These are phyloP conservation scores for Tarsius wallacei DNA, from an alignment of 2,797 vertebrate genomes.

Conservation along the genomic window DNA sequence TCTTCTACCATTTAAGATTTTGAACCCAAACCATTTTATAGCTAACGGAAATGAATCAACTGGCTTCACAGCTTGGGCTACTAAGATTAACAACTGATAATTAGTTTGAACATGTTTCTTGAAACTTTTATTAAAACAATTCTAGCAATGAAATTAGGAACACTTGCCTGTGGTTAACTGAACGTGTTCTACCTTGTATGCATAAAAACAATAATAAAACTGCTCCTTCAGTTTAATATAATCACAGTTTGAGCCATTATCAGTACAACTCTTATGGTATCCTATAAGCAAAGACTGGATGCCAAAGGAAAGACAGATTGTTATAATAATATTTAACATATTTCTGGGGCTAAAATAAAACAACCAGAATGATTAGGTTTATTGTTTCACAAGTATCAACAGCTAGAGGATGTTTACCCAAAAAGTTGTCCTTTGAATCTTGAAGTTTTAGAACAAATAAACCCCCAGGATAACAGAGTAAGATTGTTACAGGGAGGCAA, in stretches of 20 bases:
- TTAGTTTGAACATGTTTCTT: slow-evolving; percentile 7
- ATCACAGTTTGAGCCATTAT: not conserved
- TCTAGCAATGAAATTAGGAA: not conserved
- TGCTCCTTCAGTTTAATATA: not conserved
- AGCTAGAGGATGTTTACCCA: slow-evolving; percentile 31
- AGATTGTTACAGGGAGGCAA: not conserved
- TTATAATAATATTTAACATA: slow-evolving; percentile 26
- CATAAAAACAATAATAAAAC: not conserved
- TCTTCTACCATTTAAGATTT: not conserved
- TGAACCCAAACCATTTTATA: not conserved
- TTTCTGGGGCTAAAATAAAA: slow-evolving; percentile 12
- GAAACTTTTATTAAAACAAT: not conserved
- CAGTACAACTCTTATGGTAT: not conserved
- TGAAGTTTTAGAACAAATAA: slow-evolving; percentile 55
- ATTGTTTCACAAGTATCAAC: slow-evolving; percentile 35
- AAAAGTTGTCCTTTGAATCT: slow-evolving; percentile 21
- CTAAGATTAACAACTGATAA: not conserved
- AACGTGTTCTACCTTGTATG: not conserved
- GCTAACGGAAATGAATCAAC: not conserved
- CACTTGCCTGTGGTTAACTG: not conserved
- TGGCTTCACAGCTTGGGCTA: not conserved
- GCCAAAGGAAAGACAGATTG: not conserved
- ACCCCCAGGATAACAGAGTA: not conserved
- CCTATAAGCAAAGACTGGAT: slow-evolving; percentile 6
- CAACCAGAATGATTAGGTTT: slow-evolving; percentile 13